phyloP scores from a whole-genome alignment of 2,888 invertebrate genomes.

The Diloba caeruleocephala region DNA sequence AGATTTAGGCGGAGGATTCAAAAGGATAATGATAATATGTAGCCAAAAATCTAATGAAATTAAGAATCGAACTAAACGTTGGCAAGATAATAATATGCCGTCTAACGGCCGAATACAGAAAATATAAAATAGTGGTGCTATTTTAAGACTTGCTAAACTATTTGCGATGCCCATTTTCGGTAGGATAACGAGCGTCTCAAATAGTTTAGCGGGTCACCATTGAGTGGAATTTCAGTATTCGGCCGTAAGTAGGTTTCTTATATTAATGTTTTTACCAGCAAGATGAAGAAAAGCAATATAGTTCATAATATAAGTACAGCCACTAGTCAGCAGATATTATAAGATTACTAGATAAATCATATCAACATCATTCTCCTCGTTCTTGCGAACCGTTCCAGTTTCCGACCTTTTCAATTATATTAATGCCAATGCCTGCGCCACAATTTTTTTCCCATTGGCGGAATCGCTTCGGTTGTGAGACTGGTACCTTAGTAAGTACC shows the following conservation, averaged over 20 bases:
- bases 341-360: slow-evolving; percentile 37
- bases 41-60: no score
- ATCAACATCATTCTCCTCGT: slow-evolving; percentile 17
- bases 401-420: slow-evolving; percentile 41
- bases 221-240: no score
- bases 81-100: no score
- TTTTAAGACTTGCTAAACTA: no score
- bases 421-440: slow-evolving; percentile 29
- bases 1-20: no score
- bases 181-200: no score
- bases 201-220: no score
- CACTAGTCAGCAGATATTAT: slow-evolving; percentile 17
- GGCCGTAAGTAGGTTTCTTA: background rate
- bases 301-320: slow-evolving; percentile 2
- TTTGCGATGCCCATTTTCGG: no score
- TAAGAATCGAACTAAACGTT: no score
- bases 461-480: slow-evolving; percentile 21
- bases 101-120: no score
- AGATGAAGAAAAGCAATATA: slow-evolving; percentile 11
- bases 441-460: slow-evolving; percentile 23
- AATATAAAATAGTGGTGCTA: no score
- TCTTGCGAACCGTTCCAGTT: slow-evolving; percentile 22
- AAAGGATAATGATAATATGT: no score
- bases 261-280: slow-evolving; percentile 1
- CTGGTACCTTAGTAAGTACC: slow-evolving; percentile 20